Percentiles rank a stretch among this genome's conserved stretches.
Conservation (phyloP, 2,888 invertebrate species). For the Sussaba pulchella region DNA sequence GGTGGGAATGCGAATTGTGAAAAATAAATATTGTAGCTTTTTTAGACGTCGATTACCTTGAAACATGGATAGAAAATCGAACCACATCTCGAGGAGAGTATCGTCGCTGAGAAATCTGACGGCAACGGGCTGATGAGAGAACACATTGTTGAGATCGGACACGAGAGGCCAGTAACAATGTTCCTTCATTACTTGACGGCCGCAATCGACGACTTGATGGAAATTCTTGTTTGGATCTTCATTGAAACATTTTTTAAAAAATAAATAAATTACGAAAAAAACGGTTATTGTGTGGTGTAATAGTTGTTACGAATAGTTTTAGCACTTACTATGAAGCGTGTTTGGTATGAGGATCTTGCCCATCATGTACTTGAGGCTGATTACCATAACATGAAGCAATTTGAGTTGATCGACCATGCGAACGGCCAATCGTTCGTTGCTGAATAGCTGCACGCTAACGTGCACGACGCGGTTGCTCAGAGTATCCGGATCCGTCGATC, state of each 20-base stretch:
- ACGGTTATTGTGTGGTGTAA: not conserved
- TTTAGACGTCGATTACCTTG: constrained; percentile 89
- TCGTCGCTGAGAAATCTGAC: constrained; percentile 95
- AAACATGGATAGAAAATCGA: constrained; percentile 96
- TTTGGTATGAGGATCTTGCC: constrained; percentile 95
- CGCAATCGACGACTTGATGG: constrained; percentile 97
- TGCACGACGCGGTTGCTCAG: constrained; percentile 98
- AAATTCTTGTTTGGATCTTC: constrained; percentile 91
- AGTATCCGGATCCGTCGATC: constrained; percentile 94
- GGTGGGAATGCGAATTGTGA: not conserved
- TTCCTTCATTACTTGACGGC: constrained; percentile 96
- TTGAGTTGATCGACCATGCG: constrained; percentile 96
- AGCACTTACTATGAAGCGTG: constrained; percentile 90
- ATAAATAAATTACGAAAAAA: not conserved
- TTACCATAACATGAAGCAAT: constrained; percentile 96
- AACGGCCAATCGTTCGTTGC: constrained; percentile 95
- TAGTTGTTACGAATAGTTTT: not conserved
- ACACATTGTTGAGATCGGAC: constrained; percentile 97
- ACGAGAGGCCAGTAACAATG: constrained; percentile 99
- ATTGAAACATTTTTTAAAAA: constrained; percentile 15
- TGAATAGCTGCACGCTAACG: constrained; percentile 98
- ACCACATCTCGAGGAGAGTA: constrained; percentile 97
- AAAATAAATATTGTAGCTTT: not conserved
- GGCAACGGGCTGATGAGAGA: constrained; percentile 96
- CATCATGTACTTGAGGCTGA: constrained; percentile 97